Conservation (phyloP, 2,797 vertebrate species). For the Characodon lateralis region DNA sequence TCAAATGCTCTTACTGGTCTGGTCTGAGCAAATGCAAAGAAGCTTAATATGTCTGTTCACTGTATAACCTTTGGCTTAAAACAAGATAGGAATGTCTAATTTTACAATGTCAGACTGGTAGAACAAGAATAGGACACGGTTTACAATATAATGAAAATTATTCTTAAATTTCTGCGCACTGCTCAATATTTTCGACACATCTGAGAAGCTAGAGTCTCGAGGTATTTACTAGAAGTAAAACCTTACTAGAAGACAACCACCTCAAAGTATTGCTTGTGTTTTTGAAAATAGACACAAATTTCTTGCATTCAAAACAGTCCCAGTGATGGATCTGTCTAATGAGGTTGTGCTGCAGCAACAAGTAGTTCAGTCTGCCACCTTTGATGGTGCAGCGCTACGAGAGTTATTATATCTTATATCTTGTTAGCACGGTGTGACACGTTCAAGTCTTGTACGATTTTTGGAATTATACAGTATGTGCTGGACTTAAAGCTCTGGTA, state of each 20-base stretch:
- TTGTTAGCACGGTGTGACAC: not conserved
- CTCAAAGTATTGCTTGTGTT: not conserved
- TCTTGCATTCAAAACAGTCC: not conserved
- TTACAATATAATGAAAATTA: not conserved
- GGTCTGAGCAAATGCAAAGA: conserved; percentile 63
- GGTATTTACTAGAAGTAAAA: not conserved
- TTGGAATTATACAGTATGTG: not conserved
- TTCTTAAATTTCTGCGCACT: not conserved
- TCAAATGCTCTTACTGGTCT: conserved; percentile 72
- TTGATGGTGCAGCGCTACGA: too few species aligned
- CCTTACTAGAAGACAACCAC: not conserved
- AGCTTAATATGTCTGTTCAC: conserved; percentile 66
- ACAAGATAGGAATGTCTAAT: conserved; percentile 13
- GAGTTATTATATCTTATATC: too few species aligned
- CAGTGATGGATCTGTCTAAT: not conserved
- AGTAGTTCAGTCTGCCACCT: not conserved
- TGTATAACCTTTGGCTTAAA: conserved; percentile 50
- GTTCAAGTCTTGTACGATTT: not conserved
- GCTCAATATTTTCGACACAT: not conserved
- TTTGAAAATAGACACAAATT: not conserved
- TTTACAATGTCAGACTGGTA: not conserved
- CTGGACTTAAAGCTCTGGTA: not conserved
- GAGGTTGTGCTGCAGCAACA: not conserved
- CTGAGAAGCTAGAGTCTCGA: not conserved
- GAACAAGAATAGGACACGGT: not conserved